Base-by-base conservation (phyloP, 2,888 invertebrate species). In the Congeria kusceri region DNA sequence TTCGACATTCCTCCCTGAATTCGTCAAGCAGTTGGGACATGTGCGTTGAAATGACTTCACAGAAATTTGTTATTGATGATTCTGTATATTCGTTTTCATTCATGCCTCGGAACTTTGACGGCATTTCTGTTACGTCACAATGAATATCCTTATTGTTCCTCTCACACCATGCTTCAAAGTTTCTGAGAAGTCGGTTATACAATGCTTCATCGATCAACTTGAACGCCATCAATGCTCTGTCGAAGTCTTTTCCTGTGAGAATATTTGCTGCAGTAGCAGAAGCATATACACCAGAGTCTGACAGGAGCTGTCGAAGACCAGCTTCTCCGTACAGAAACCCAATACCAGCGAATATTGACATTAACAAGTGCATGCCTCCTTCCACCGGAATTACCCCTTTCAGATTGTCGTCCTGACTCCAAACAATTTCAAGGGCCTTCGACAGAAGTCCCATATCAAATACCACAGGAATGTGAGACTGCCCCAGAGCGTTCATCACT, bases 311-410 rank as follows among this genome's bases (percentile, higher is more conserved):
- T 25, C 58, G n/a, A n/a, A n/a, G n/a, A n/a, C n/a, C n/a, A n/a
- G n/a, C n/a, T n/a, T 64, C 5, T 18, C 77, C 73, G 63, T 69
- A 73, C 13, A 72, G 13, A 61, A 63, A 28, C 0, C 73, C 59
- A 27, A 63, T 69, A 13, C 57, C 72, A 28, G 29, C 32, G 64
- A 77, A 68, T 0, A 68, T 28, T 18, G 58, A 65, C 73, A 78
- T 78, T 18, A 73, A 15, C 15, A 69, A 65, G 28, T 78, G 78
- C 78, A 78, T 77, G 1, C 78, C 78, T 15, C 68, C 77, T 47
- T 68, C 73, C 18, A 66, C n/a, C 1, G 64, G 77, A 11, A 59
- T 49, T 11, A 77, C 71, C 29, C 63, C 67, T 47, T 57, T n/a
- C 13, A 68, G 58, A 29, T 72, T 61, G 7, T 61, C 27, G 0